Conservation (phyloP, 2,888 invertebrate species). For the Lobophora halterata region DNA sequence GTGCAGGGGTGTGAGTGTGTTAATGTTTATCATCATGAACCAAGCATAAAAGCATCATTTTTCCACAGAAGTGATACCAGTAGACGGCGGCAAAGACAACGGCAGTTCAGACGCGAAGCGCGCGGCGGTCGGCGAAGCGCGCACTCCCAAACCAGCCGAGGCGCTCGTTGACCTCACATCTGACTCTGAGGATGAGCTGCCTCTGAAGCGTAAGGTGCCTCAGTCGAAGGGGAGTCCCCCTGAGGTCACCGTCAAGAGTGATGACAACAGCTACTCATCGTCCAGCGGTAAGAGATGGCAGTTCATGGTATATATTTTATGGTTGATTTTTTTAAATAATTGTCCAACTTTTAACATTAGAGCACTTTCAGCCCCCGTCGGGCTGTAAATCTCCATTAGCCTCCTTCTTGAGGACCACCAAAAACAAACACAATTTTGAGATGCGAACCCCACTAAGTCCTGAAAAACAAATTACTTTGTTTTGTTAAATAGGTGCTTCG, state of each 20-base stretch:
- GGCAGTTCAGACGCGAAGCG: slow-evolving; percentile 47
- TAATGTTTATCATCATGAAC: too few species aligned
- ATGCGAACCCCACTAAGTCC: too few species aligned
- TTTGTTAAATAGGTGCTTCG: too few species aligned
- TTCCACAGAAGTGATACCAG: slow-evolving; percentile 75
- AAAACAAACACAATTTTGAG: too few species aligned
- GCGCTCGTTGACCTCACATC: slow-evolving; percentile 86
- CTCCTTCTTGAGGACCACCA: too few species aligned
- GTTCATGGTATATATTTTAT: too few species aligned
- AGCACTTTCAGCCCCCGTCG: too few species aligned
- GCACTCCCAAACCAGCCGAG: slow-evolving; percentile 61
- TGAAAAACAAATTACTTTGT: too few species aligned
- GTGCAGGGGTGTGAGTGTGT: too few species aligned
- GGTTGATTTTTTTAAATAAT: too few species aligned
- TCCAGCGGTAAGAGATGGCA: slow-evolving; percentile 48
- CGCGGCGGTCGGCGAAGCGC: slow-evolving; percentile 62
- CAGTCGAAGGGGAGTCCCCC: slow-evolving; percentile 68
- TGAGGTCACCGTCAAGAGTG: slow-evolving; percentile 49
- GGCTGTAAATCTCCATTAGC: too few species aligned
- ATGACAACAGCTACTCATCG: slow-evolving; percentile 66
- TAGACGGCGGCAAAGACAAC: slow-evolving; percentile 52
- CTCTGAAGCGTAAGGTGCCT: slow-evolving; percentile 81
- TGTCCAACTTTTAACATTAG: too few species aligned
- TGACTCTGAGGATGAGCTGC: slow-evolving; percentile 86
- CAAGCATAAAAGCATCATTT: neutral